Evolutionary conservation across 2,888 invertebrate species (phyloP), one percentile per base, ranked within the genome.

Genomic region (Torymus tubicola): DNA sequence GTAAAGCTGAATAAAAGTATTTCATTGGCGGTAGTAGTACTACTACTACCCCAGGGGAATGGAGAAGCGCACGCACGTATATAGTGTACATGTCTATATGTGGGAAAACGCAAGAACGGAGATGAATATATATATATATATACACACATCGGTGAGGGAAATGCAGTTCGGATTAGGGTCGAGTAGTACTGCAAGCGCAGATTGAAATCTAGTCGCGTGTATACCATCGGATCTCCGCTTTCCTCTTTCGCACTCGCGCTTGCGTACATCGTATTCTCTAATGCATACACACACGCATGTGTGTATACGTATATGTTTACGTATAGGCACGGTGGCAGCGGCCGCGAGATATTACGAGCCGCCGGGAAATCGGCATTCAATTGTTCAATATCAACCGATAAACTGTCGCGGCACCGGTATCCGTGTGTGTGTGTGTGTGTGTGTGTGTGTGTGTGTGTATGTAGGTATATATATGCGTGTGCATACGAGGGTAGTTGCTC

Each of bases 311-410:
- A 8, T 31, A 31, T 2, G 4, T n/a, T n/a, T n/a, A n/a, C n/a
- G n/a, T n/a, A n/a, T n/a, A n/a, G n/a, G n/a, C n/a, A n/a, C n/a
- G n/a, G n/a, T 82, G 85, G 81, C 82, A n/a, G n/a, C 82, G 84
- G 65, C 75, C 18, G 16, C 8, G 76, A 73, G 85, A 86, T 86
- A 88, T 87, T 87, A 86, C 86, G 84, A 87, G 87, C 87, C 86
- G 82, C 82, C 82, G 88, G 87, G 87, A 87, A 88, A 89, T 88
- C 87, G 88, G 83, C 85, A 89, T 89, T 89, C 88, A 87, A 89
- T 89, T 87, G 87, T 87, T 84, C 87, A 84, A 85, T 86, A 88
- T 85, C 85, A 86, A 85, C 81, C 85, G 81, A 84, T 84, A 84
- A 84, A 82, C 84, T 82, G 83, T 82, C 83, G 55, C 74, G 63